Conservation (phyloP, 2,888 invertebrate genomes). For the Craniophora ligustri region DNA sequence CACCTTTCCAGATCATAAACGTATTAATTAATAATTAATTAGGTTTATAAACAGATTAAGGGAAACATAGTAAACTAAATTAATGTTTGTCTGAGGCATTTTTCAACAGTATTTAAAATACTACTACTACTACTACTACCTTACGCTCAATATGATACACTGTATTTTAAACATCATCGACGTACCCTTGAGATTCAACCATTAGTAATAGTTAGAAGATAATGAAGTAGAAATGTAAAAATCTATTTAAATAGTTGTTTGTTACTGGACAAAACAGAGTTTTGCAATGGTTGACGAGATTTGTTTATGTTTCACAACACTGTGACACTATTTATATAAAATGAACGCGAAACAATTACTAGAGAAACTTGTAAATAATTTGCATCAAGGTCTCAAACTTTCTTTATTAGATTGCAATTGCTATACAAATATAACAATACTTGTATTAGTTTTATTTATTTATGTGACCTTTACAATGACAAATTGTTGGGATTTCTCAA, state of each 20-base stretch:
- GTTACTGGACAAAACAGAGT: conserved; percentile 33
- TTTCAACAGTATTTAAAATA: no score
- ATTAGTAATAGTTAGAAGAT: conserved; percentile 4
- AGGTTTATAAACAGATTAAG: no score
- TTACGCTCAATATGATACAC: no score
- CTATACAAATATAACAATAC: background rate
- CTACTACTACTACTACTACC: no score
- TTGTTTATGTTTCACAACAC: conserved; percentile 44
- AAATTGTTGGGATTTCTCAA: background rate
- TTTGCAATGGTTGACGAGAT: conserved; percentile 23
- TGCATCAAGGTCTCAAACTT: conserved; percentile 38
- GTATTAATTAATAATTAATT: no score
- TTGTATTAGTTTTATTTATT: background rate
- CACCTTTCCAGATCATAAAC: no score
- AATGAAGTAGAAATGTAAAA: conserved; percentile 16
- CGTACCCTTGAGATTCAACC: conserved; percentile 1
- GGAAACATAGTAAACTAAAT: no score
- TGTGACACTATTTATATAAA: conserved; percentile 31
- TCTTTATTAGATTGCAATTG: conserved; percentile 21
- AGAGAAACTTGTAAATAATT: conserved; percentile 40
- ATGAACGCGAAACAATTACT: conserved; percentile 3
- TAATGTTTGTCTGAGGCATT: no score
- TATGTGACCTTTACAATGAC: background rate
- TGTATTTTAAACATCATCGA: background rate
- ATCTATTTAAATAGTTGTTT: conserved; percentile 18